Percentiles rank a stretch among this genome's conserved stretches.
Conservation (phyloP, 2,797 vertebrate genomes). For the Coregonus sp. region DNA sequence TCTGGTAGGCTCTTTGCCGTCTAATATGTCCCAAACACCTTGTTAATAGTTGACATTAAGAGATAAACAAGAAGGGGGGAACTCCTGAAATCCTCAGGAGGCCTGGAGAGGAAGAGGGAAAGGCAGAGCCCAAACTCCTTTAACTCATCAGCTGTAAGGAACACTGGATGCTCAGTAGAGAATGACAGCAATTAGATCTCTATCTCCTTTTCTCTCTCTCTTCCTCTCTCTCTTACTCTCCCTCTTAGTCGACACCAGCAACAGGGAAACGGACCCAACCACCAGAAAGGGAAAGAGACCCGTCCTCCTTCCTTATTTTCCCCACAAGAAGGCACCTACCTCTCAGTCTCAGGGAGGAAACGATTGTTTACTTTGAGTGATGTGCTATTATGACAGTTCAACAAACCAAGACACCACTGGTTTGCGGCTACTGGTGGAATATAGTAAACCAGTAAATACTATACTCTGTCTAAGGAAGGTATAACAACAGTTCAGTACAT, state of each 20-base stretch:
- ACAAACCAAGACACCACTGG: slow-evolving; percentile 70
- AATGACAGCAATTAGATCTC: slow-evolving; percentile 84
- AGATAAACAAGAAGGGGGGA: slow-evolving; percentile 75
- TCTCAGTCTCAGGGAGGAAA: slow-evolving; percentile 60
- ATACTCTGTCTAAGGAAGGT: slow-evolving; percentile 60
- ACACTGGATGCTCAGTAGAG: slow-evolving; percentile 59
- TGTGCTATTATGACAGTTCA: slow-evolving; percentile 77
- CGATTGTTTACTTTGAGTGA: slow-evolving; percentile 75
- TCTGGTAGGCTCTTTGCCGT: slow-evolving; percentile 68
- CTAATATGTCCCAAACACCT: slow-evolving; percentile 58
- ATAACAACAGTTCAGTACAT: slow-evolving; percentile 47
- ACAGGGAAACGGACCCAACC: slow-evolving; percentile 60
- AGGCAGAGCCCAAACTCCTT: slow-evolving; percentile 57
- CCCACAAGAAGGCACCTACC: slow-evolving; percentile 68
- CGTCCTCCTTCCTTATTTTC: slow-evolving; percentile 33
- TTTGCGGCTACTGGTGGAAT: slow-evolving; percentile 67
- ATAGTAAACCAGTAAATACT: slow-evolving; percentile 73
- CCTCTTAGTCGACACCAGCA: slow-evolving; percentile 15
- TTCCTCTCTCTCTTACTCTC: slow-evolving; percentile 46
- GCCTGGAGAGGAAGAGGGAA: slow-evolving; percentile 40
- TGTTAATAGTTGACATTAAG: slow-evolving; percentile 77
- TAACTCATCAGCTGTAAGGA: slow-evolving; percentile 15
- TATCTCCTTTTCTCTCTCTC: neutral
- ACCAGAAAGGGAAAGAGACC: slow-evolving; percentile 59
- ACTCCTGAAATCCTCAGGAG: slow-evolving; percentile 77